Evolutionary conservation across 2,888 invertebrate genomes (phyloP).

Genomic region (Allygus modestus): DNA sequence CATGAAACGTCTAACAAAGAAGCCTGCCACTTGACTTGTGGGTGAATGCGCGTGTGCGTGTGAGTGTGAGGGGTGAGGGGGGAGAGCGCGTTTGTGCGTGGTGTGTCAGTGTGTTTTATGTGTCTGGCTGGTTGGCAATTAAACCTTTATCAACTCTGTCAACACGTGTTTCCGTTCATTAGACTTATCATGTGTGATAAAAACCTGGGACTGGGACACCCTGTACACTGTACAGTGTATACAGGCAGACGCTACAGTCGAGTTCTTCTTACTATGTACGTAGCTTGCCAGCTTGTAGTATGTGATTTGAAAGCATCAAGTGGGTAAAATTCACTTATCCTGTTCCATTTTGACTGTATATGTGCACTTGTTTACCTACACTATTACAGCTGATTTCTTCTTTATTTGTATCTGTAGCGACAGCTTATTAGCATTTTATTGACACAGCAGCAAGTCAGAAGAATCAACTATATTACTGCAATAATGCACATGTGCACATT

Average conservation of each 20-base stretch:
- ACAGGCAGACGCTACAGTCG: neutral
- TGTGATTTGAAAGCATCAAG: too few species aligned
- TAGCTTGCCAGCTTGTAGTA: too few species aligned
- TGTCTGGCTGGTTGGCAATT: neutral
- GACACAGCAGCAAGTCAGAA: too few species aligned
- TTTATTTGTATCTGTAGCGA: too few species aligned
- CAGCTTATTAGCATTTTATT: too few species aligned
- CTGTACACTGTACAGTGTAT: neutral
- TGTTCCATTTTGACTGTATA: too few species aligned
- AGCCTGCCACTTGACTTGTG: neutral
- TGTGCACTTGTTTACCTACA: too few species aligned
- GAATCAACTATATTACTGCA: too few species aligned
- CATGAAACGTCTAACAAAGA: neutral
- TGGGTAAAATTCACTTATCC: too few species aligned
- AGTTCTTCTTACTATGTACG: neutral
- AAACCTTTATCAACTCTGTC: neutral
- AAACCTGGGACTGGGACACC: neutral
- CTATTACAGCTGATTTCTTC: too few species aligned
- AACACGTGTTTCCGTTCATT: constrained; percentile 23
- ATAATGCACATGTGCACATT: too few species aligned
- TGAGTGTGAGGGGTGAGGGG: neutral
- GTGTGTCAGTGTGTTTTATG: neutral
- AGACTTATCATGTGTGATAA: neutral
- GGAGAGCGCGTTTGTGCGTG: neutral
- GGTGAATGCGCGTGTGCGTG: neutral